These are phyloP conservation scores for Choristoneura fumiferana DNA, from an alignment of 1,140 invertebrate genomes.

Conservation along the genomic window DNA sequence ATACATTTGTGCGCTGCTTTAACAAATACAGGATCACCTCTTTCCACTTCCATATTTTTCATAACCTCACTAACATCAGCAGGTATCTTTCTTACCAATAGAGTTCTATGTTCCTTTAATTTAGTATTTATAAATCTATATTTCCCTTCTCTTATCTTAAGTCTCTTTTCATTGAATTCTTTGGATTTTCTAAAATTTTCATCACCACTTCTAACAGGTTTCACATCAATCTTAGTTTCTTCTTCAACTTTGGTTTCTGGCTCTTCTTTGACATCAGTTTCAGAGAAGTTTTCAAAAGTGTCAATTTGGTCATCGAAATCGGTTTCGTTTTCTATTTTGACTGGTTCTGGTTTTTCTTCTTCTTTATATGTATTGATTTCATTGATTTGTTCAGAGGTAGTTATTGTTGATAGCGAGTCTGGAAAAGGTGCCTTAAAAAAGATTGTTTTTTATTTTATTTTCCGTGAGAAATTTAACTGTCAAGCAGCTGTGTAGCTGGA, in stretches of 20 bases:
- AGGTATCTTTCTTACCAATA: neutral
- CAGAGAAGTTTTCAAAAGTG: neutral
- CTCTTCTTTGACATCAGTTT: neutral
- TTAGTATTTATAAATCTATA: constrained; percentile 7
- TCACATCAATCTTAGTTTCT: neutral
- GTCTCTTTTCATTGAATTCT: neutral
- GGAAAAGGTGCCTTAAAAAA: neutral
- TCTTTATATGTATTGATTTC: neutral
- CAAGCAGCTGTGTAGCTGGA: no score
- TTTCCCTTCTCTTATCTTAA: neutral
- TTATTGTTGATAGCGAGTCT: neutral
- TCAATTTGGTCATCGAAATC: neutral
- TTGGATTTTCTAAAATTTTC: neutral
- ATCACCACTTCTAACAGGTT: neutral
- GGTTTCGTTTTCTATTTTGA: neutral
- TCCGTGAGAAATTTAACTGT: no score
- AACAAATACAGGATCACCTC: neutral
- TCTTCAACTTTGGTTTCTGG: neutral
- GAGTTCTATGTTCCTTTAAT: neutral
- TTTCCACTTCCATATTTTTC: neutral
- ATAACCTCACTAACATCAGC: neutral
- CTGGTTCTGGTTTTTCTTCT: neutral
- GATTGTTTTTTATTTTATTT: no score
- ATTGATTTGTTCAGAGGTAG: neutral
- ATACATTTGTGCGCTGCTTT: neutral